A percentile compares a stretch with the other conserved stretches of the same genome.
These are phyloP conservation scores for Lepas anatifera DNA, from an alignment of 2,888 invertebrate species.

Conservation along the genomic window DNA sequence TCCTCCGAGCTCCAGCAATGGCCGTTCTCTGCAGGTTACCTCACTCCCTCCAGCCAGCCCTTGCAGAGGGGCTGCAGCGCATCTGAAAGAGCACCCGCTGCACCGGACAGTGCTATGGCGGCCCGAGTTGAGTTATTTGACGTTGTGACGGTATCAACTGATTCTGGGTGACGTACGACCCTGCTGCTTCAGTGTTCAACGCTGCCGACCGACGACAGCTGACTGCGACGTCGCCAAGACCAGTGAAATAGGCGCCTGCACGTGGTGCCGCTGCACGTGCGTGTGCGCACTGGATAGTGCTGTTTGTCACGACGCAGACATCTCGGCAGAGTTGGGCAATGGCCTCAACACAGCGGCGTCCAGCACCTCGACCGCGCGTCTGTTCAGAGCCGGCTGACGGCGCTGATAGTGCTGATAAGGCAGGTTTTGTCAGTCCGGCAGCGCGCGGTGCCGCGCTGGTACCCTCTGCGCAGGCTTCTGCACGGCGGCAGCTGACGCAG, in stretches of 20 bases:
- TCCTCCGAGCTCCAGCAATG: too few species aligned
- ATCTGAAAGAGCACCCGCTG: not conserved
- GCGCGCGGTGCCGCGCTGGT: too few species aligned
- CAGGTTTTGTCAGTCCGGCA: not conserved
- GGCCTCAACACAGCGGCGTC: not conserved
- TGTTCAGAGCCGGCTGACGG: not conserved
- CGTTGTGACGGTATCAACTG: not conserved
- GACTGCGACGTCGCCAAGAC: too few species aligned
- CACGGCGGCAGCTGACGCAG: too few species aligned
- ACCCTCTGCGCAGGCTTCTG: too few species aligned
- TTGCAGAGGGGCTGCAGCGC: too few species aligned
- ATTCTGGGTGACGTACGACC: not conserved
- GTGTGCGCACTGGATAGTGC: not conserved
- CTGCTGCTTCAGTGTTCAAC: too few species aligned
- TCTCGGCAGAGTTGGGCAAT: not conserved
- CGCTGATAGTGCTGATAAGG: not conserved
- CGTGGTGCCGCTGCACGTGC: not conserved
- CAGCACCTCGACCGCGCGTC: not conserved
- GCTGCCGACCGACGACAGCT: too few species aligned
- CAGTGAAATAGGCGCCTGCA: not conserved
- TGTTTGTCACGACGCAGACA: constrained; percentile 4
- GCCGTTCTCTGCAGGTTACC: too few species aligned
- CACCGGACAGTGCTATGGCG: not conserved
- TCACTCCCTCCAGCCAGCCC: too few species aligned
- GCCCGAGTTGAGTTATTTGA: not conserved